Evolutionary conservation across 2,888 invertebrate genomes (phyloP).

Genomic region (Tetranychus truncatus): DNA sequence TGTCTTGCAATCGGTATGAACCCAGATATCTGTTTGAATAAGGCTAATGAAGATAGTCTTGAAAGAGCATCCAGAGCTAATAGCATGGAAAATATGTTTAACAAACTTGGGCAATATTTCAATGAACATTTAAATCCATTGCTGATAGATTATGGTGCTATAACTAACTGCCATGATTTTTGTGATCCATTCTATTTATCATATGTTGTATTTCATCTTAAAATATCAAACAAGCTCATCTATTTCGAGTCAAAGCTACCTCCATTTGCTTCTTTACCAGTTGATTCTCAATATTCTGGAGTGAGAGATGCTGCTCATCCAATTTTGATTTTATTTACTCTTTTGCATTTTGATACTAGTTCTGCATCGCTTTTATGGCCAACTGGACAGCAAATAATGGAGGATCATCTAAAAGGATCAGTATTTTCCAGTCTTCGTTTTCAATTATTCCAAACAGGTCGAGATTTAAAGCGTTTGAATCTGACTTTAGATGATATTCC

Average conservation of each 20-base stretch:
- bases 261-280: background rate
- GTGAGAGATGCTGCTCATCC: background rate
- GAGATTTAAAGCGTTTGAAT: background rate
- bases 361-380: background rate
- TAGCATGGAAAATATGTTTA: background rate
- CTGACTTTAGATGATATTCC: background rate
- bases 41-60: background rate
- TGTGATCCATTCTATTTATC: background rate
- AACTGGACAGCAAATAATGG: background rate
- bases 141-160: background rate
- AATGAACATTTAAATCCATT: background rate
- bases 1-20: constrained; percentile 9
- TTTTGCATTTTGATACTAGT: background rate
- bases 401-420: background rate
- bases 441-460: background rate
- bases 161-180: background rate
- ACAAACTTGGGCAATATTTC: background rate
- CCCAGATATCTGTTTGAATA: constrained; percentile 6
- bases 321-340: background rate
- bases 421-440: background rate
- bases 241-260: background rate
- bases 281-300: background rate
- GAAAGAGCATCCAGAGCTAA: background rate
- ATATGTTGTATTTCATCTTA: background rate
- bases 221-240: background rate